Percentiles rank a stretch among this genome's conserved stretches.
These are phyloP conservation scores for Heteropelma amictum DNA, from an alignment of 2,888 invertebrate species.

Conservation along the genomic window DNA sequence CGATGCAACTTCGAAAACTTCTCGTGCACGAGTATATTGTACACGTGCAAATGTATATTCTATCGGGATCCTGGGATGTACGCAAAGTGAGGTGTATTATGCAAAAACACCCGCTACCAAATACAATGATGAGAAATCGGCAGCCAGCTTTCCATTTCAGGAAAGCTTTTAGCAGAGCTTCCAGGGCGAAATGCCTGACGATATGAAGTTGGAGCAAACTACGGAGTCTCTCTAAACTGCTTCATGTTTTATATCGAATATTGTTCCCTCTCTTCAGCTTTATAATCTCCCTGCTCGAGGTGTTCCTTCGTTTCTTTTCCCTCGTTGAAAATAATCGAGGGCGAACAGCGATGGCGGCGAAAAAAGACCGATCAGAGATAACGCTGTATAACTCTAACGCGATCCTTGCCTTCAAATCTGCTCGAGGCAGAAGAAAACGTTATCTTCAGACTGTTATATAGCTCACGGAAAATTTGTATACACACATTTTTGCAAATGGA, in stretches of 20 bases:
- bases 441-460: background rate
- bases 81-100: background rate
- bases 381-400: background rate
- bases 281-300: slow-evolving; percentile 8
- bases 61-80: too few relatives aligned
- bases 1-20: too few relatives aligned
- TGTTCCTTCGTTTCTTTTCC: background rate
- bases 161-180: slow-evolving; percentile 42
- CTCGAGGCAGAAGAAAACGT: slow-evolving; percentile 1
- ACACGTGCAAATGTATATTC: too few relatives aligned
- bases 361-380: background rate
- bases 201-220: slow-evolving; percentile 28
- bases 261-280: background rate
- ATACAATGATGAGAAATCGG: background rate
- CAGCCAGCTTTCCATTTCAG: slow-evolving; percentile 2
- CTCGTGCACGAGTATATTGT: too few relatives aligned
- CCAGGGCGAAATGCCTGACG: slow-evolving; percentile 18
- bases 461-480: background rate
- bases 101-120: background rate
- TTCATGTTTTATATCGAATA: slow-evolving; percentile 14
- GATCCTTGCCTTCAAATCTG: slow-evolving; percentile 3
- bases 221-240: background rate
- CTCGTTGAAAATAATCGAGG: background rate
- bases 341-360: background rate
- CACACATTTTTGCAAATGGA: background rate